A percentile compares a stretch with the other conserved stretches of the same genome.
Evolutionary conservation across 2,888 invertebrate species (phyloP).

Genomic region (Eremobia ochroleuca): DNA sequence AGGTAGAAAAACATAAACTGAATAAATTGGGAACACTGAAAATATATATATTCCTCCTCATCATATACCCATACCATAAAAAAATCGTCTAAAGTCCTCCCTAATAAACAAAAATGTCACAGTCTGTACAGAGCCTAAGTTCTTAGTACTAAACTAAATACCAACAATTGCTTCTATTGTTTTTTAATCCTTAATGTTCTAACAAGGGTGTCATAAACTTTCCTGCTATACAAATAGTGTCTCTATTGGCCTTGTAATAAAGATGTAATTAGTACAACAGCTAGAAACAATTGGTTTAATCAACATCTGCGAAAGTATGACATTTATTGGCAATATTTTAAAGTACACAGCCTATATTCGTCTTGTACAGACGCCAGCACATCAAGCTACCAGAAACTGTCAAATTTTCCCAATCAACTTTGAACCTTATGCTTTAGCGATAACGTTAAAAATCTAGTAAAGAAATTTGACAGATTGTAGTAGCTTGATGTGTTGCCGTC

Average conservation of each 20-base stretch:
- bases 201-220: neutral
- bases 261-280: constrained; percentile 45
- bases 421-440: too few species aligned
- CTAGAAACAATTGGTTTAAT: constrained; percentile 43
- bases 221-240: neutral
- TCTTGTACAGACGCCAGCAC: too few species aligned
- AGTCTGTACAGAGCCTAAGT: neutral
- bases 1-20: too few species aligned
- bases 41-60: too few species aligned
- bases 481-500: too few species aligned
- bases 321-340: neutral
- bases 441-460: too few species aligned
- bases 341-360: too few species aligned
- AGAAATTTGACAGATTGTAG: too few species aligned
- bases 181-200: neutral
- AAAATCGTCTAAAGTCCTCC: neutral
- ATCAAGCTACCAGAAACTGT: too few species aligned
- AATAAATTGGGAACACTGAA: too few species aligned
- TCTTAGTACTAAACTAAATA: neutral
- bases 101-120: too few species aligned
- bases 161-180: neutral
- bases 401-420: too few species aligned
- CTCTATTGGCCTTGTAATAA: constrained; percentile 16
- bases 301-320: constrained; percentile 3
- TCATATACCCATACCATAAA: neutral